These are phyloP conservation scores for Chamaedrilus cognettii DNA, from an alignment of 2,888 invertebrate genomes.

Conservation along the genomic window DNA sequence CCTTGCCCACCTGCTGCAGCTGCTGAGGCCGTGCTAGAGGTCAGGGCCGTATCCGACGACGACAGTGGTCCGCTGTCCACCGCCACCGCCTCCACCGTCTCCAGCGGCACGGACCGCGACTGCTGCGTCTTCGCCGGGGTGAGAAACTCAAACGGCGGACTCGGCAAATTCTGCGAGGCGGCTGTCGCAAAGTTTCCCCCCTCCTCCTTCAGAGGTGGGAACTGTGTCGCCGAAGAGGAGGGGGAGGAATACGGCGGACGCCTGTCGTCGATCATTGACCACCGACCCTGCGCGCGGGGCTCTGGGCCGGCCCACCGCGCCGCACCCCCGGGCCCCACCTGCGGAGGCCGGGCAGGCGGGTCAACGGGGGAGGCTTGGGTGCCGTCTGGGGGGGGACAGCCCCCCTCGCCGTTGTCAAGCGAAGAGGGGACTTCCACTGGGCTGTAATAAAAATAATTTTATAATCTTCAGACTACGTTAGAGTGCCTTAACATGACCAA, in stretches of 20 bases:
- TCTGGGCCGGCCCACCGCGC: neutral
- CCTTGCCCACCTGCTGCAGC: too few species aligned
- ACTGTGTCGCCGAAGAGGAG: conserved; percentile 17
- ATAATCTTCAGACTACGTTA: too few species aligned
- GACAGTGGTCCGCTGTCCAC: conserved; percentile 7
- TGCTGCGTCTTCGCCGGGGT: neutral
- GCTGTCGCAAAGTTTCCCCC: too few species aligned
- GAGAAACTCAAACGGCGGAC: neutral
- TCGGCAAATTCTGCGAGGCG: neutral
- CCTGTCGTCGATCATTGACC: conserved; percentile 2
- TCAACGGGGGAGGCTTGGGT: neutral
- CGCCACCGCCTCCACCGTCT: conserved; percentile 15
- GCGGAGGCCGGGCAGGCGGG: neutral
- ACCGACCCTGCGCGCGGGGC: neutral
- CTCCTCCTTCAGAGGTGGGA: neutral
- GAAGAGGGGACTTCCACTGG: neutral
- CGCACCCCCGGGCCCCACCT: neutral
- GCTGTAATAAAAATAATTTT: too few species aligned
- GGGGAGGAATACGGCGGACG: conserved; percentile 12
- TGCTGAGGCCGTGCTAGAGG: too few species aligned
- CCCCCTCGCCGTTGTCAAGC: neutral
- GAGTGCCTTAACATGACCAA: too few species aligned
- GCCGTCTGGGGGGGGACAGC: neutral
- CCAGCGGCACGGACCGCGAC: neutral
- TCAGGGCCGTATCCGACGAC: conserved; percentile 3